phyloP scores from a whole-genome alignment of 2,888 invertebrate species.

The Micoletzkya japonica region DNA sequence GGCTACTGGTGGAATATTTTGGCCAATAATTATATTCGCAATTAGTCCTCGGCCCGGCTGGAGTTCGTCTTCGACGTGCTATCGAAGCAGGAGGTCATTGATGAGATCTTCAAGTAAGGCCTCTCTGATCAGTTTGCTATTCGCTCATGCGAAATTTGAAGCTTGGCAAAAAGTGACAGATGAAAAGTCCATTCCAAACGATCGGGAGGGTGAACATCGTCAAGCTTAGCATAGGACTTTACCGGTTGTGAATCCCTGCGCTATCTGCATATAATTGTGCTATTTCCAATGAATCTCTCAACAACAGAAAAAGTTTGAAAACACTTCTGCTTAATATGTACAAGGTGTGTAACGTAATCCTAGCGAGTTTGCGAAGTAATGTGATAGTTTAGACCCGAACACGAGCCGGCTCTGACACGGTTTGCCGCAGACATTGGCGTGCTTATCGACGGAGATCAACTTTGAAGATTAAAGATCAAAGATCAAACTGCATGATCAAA shows the following conservation, averaged over 20 bases:
- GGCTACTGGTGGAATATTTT: not conserved
- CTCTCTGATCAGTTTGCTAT: not conserved
- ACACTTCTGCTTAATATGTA: no score
- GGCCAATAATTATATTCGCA: not conserved
- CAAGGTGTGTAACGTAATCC: conserved; percentile 2
- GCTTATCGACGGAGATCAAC: conserved; percentile 22
- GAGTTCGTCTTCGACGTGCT: conserved; percentile 22
- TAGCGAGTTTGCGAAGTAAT: no score
- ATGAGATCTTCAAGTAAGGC: conserved; percentile 20
- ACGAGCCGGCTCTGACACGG: conserved; percentile 19
- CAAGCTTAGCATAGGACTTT: no score
- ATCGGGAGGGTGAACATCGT: no score
- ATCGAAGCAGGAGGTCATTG: conserved; percentile 18
- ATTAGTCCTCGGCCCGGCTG: conserved; percentile 27
- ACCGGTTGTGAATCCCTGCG: no score
- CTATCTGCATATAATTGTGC: no score
- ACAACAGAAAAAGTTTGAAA: no score
- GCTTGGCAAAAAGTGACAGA: no score
- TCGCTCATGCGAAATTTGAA: not conserved
- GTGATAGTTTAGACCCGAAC: conserved; percentile 20
- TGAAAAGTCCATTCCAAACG: no score
- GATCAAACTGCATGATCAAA: no score
- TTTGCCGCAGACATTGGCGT: conserved; percentile 21
- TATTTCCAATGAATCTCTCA: no score
- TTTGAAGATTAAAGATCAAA: no score